A percentile compares a stretch with the other conserved stretches of the same genome.
Evolutionary conservation across 2,113 vertebrate genomes (phyloP).

Genomic region (Hemiprocne comata): DNA sequence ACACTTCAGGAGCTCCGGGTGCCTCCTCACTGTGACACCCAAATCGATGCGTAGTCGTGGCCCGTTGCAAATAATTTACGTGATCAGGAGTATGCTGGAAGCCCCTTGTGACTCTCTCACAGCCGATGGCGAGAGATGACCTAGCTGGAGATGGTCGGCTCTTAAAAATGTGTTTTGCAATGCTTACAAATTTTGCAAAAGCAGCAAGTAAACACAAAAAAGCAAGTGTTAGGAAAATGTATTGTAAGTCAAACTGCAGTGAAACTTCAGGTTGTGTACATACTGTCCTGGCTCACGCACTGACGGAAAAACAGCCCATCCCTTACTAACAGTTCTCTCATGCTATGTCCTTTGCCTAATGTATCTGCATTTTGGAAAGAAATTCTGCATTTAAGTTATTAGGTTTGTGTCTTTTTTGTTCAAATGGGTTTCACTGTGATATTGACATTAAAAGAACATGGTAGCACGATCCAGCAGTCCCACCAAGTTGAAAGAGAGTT

Average conservation of each 20-base stretch:
- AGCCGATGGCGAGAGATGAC: neutral
- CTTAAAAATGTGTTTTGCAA: neutral
- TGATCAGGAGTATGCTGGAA: neutral
- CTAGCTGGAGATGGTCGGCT: neutral
- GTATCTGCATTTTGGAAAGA: neutral
- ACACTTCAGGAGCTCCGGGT: neutral
- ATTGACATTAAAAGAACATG: neutral
- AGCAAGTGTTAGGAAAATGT: neutral
- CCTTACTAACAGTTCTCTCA: neutral
- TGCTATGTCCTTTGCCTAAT: neutral
- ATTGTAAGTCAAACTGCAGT: neutral
- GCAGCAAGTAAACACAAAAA: neutral
- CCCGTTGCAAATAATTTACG: neutral
- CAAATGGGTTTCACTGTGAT: neutral
- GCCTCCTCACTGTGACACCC: neutral
- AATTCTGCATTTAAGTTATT: neutral
- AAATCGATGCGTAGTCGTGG: neutral
- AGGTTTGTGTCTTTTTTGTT: neutral
- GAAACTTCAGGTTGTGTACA: neutral
- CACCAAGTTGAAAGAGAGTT: neutral
- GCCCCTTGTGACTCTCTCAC: neutral
- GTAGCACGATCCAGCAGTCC: neutral
- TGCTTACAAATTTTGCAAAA: neutral
- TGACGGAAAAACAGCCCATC: neutral
- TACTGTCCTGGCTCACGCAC: fast-evolving